A percentile compares a stretch with the other conserved stretches of the same genome.
Conservation (phyloP, 92 coral and sea anemone species). For the Umimayanthus chanpuru region DNA sequence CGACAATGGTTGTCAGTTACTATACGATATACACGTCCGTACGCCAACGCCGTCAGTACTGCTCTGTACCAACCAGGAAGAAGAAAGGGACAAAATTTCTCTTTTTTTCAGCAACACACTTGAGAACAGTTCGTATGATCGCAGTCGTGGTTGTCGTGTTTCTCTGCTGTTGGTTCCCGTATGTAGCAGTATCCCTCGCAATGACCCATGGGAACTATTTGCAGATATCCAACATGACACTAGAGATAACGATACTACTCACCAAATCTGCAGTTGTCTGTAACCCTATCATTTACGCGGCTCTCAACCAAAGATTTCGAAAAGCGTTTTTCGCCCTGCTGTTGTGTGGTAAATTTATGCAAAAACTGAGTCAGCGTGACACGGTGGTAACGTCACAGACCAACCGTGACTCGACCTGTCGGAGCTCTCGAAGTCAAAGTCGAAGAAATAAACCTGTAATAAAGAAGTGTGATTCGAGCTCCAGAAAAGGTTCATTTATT, state of each 20-base stretch:
- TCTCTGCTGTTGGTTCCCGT: slow-evolving; percentile 84
- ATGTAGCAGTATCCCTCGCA: slow-evolving; percentile 58
- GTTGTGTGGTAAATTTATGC: slow-evolving; percentile 24
- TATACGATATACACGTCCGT: slow-evolving; percentile 73
- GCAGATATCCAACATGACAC: slow-evolving; percentile 52
- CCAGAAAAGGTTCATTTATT: slow-evolving; percentile 6
- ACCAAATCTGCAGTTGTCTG: slow-evolving; percentile 77
- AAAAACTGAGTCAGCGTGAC: slow-evolving; percentile 44
- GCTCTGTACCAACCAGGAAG: slow-evolving; percentile 28
- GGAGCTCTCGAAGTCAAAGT: not conserved
- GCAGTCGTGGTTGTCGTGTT: slow-evolving; percentile 69
- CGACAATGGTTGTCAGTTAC: slow-evolving; percentile 72
- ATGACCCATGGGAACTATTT: slow-evolving; percentile 62
- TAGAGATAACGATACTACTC: slow-evolving; percentile 73
- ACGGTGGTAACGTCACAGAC: slow-evolving; percentile 10
- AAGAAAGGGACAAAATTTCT: slow-evolving; percentile 50
- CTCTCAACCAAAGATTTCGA: slow-evolving; percentile 84
- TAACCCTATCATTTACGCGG: slow-evolving; percentile 87
- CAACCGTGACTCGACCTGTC: slow-evolving; percentile 6
- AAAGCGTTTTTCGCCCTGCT: slow-evolving; percentile 70
- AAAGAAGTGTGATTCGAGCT: slow-evolving; percentile 18
- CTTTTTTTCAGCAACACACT: slow-evolving; percentile 59
- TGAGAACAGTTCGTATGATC: slow-evolving; percentile 85
- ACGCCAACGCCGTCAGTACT: slow-evolving; percentile 57
- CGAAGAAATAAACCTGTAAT: slow-evolving; percentile 18